Percentiles rank a stretch among this genome's conserved stretches.
Conservation (phyloP, 92 coral and sea anemone genomes). For the Epizoanthus rinbou region DNA sequence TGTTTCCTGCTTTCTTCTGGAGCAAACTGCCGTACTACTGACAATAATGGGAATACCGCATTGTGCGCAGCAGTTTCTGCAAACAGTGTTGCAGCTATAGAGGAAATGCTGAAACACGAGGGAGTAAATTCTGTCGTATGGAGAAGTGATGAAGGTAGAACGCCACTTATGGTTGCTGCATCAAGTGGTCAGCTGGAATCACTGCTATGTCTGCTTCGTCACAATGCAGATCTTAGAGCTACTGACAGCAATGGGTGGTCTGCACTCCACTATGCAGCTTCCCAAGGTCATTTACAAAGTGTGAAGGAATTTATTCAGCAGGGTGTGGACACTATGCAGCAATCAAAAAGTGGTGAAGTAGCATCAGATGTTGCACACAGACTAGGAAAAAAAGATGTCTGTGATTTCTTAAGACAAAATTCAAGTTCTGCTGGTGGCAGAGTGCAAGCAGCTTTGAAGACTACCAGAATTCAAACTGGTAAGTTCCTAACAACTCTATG, state of each 20-base stretch:
- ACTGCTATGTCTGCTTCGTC: too few relatives aligned
- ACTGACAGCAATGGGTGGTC: not conserved
- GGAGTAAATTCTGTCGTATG: too few relatives aligned
- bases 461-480: not conserved
- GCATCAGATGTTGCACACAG: slow-evolving; percentile 13
- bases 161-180: too few relatives aligned
- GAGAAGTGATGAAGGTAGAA: too few relatives aligned
- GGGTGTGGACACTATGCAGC: not conserved
- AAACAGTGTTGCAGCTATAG: too few relatives aligned
- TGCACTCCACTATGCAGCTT: slow-evolving; percentile 1
- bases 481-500: not conserved
- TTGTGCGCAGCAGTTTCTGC: too few relatives aligned
- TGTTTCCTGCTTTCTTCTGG: too few relatives aligned
- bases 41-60: too few relatives aligned
- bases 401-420: not conserved
- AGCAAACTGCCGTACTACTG: too few relatives aligned
- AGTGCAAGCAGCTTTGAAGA: not conserved
- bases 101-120: too few relatives aligned
- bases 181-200: too few relatives aligned
- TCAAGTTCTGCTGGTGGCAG: not conserved
- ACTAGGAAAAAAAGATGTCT: not conserved
- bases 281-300: not conserved
- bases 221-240: not conserved
- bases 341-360: not conserved
- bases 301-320: not conserved